These are phyloP conservation scores for Cassiopea xamachana DNA, from an alignment of 30 jellyfish, hydroid and myxozoan species.

Conservation along the genomic window DNA sequence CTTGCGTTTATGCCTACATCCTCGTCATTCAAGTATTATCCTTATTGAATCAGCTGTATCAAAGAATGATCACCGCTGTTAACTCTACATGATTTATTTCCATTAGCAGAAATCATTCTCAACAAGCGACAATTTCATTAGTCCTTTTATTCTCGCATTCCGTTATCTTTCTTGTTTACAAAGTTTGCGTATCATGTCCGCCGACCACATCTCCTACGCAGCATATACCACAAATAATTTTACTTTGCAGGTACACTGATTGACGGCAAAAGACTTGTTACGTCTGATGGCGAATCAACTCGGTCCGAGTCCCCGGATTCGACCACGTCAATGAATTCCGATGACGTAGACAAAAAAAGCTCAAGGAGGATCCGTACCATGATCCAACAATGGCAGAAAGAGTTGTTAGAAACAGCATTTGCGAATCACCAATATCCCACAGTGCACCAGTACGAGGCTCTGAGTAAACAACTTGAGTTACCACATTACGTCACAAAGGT, in stretches of 20 bases:
- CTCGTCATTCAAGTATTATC: neutral
- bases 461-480: slow-evolving; percentile 61
- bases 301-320: slow-evolving; percentile 82
- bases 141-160: neutral
- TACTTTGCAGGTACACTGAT: slow-evolving; percentile 11
- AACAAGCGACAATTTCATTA: neutral
- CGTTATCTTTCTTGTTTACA: slow-evolving; percentile 12
- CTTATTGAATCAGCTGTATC: neutral
- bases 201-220: slow-evolving; percentile 5
- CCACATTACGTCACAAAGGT: slow-evolving; percentile 77
- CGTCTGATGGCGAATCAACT: slow-evolving; percentile 69
- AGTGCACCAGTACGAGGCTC: slow-evolving; percentile 38
- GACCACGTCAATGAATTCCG: slow-evolving; percentile 45
- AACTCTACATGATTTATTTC: neutral
- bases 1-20: neutral
- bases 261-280: slow-evolving; percentile 12
- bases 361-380: slow-evolving; percentile 57
- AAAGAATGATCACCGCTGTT: neutral
- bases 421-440: slow-evolving; percentile 56
- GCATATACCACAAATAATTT: neutral
- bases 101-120: neutral
- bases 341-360: slow-evolving; percentile 18
- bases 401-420: slow-evolving; percentile 45
- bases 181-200: neutral
- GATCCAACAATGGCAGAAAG: slow-evolving; percentile 61